Evolutionary conservation across 2,888 invertebrate genomes (phyloP).

Genomic region (Margaritifera margaritifera): DNA sequence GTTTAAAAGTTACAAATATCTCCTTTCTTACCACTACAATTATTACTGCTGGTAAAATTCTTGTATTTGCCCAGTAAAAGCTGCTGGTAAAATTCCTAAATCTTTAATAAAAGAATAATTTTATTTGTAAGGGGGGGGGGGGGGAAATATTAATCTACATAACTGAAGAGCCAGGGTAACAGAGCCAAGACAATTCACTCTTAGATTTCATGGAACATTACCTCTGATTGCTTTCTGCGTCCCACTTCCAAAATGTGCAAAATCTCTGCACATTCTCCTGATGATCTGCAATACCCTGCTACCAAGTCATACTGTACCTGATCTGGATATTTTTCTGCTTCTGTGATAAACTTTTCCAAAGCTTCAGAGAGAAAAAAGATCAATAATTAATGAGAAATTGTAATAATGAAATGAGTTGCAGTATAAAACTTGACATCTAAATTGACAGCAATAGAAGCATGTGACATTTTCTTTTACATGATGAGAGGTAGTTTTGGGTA

Average conservation of each 20-base stretch:
- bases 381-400: not conserved
- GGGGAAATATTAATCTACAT: not conserved
- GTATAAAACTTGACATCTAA: not conserved
- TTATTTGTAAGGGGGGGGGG: not conserved
- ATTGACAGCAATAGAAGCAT: too few relatives aligned
- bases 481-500: too few relatives aligned
- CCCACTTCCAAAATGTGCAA: conserved; percentile 50
- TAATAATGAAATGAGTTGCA: not conserved
- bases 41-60: too few relatives aligned
- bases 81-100: too few relatives aligned
- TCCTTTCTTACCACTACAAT: too few relatives aligned
- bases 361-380: conserved; percentile 22
- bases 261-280: conserved; percentile 59
- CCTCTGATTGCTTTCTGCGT: conserved; percentile 51
- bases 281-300: conserved; percentile 47
- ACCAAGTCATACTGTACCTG: conserved; percentile 53
- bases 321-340: conserved; percentile 31
- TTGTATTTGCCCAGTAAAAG: too few relatives aligned
- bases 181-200: not conserved
- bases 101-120: too few relatives aligned
- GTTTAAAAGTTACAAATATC: too few relatives aligned
- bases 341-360: conserved; percentile 49
- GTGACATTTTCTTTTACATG: too few relatives aligned
- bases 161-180: not conserved
- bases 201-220: conserved; percentile 11